A percentile compares a stretch with the other conserved stretches of the same genome.
Evolutionary conservation across 2,797 vertebrate genomes (phyloP).

Genomic region (Halcyon smyrnensis): DNA sequence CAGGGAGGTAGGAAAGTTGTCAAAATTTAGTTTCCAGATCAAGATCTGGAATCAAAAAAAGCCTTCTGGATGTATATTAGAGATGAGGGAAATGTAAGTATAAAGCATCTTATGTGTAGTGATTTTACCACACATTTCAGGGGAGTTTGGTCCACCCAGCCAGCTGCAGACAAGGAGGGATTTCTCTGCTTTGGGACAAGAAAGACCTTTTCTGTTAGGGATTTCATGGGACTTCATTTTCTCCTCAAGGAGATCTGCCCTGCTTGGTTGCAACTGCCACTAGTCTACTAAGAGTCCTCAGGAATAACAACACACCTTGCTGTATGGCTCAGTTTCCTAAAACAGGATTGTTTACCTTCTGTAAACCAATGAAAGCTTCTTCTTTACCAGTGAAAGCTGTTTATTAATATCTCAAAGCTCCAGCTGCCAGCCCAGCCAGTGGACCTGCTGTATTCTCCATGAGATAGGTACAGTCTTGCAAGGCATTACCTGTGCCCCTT

Average conservation of each 20-base stretch:
- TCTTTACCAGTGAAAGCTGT: background rate
- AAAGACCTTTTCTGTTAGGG: background rate
- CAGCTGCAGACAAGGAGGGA: background rate
- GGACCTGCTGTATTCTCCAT: background rate
- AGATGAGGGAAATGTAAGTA: background rate
- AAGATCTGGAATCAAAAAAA: background rate
- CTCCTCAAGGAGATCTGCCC: background rate
- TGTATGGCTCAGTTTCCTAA: background rate
- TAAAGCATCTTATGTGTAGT: background rate
- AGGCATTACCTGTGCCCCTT: fast-evolving
- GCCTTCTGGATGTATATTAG: background rate
- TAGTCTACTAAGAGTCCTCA: background rate
- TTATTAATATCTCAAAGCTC: background rate
- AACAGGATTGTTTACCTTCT: background rate
- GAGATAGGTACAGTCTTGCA: background rate
- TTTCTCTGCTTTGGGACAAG: background rate
- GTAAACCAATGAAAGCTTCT: background rate
- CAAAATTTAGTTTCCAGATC: background rate
- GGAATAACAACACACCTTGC: background rate
- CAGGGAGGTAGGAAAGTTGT: background rate
- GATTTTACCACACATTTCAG: background rate
- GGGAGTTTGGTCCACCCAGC: background rate
- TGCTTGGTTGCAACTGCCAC: fast-evolving
- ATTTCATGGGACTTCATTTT: background rate
- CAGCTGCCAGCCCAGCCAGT: background rate